Percentiles rank a stretch among this genome's conserved stretches.
Evolutionary conservation across 2,888 invertebrate species (phyloP).

Genomic region (Diachrysia chrysitis): DNA sequence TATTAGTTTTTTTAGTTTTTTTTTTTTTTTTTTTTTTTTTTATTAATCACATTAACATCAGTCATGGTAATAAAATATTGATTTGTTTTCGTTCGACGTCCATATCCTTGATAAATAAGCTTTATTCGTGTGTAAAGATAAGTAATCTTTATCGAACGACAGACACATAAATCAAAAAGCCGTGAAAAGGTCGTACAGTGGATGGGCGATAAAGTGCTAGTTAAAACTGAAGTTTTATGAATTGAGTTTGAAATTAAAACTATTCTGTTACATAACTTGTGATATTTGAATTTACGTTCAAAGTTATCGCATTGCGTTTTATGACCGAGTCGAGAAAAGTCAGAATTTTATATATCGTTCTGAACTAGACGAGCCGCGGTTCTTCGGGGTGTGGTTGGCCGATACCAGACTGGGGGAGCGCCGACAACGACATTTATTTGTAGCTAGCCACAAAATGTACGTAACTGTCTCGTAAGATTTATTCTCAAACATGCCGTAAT

Average conservation of each 20-base stretch:
- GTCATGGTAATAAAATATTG: conserved; percentile 60
- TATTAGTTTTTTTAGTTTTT: no score
- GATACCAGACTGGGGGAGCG: conserved; percentile 72
- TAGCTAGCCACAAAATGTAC: conserved; percentile 81
- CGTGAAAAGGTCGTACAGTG: conserved; percentile 77
- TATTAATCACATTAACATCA: conserved; percentile 52
- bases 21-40: no score
- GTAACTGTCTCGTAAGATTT: conserved; percentile 85
- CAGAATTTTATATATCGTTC: conserved; percentile 59
- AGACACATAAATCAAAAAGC: conserved; percentile 84
- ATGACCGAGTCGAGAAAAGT: conserved; percentile 26
- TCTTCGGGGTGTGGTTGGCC: conserved; percentile 68
- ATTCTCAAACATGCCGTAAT: conserved; percentile 85
- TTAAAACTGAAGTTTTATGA: conserved; percentile 48
- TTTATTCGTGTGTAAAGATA: conserved; percentile 78
- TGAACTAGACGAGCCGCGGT: conserved; percentile 61
- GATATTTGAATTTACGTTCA: conserved; percentile 36
- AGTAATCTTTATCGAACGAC: conserved; percentile 78
- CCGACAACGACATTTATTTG: conserved; percentile 79
- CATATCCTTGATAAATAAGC: conserved; percentile 76
- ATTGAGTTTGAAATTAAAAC: conserved; percentile 41
- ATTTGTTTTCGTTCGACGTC: conserved; percentile 65
- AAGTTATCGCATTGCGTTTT: conserved; percentile 39
- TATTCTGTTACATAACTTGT: conserved; percentile 43
- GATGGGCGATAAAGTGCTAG: conserved; percentile 63